phyloP scores from a whole-genome alignment of 2,113 vertebrate genomes.

The Actenoides lindsayi region DNA sequence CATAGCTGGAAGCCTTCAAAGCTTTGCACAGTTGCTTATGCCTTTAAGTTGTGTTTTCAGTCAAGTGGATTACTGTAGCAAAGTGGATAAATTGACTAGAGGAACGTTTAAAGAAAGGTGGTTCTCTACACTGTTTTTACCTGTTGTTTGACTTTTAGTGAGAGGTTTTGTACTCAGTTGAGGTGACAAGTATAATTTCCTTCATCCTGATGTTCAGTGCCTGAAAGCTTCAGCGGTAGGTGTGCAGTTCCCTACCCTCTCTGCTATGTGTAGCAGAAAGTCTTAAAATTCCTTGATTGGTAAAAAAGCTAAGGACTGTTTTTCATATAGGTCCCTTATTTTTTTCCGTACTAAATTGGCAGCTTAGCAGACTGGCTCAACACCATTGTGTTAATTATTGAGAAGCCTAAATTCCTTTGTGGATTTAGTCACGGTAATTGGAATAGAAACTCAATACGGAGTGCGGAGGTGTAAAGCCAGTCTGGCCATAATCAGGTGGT shows the following conservation, averaged over 20 bases:
- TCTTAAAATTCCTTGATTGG: background rate
- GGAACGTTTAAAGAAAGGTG: background rate
- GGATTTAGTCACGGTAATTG: constrained; percentile 42
- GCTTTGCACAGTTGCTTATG: background rate
- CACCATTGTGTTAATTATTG: constrained; percentile 28
- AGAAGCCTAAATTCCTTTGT: constrained; percentile 39
- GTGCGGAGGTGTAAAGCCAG: constrained; percentile 22
- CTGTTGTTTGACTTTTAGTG: background rate
- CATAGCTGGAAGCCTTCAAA: background rate
- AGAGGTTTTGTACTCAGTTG: background rate
- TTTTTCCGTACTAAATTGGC: background rate
- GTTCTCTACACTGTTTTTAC: background rate
- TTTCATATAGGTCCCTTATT: background rate
- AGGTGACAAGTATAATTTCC: background rate
- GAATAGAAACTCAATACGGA: background rate
- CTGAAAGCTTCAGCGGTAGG: background rate
- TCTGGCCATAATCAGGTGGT: constrained; percentile 1
- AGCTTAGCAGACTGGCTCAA: background rate
- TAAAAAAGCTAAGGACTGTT: background rate
- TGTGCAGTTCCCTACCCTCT: background rate
- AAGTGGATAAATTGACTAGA: background rate
- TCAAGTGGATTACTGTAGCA: background rate
- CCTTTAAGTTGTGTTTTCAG: background rate
- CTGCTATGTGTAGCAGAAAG: background rate
- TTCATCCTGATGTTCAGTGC: background rate